phyloP scores from a whole-genome alignment of 2,888 invertebrate genomes.

The Heliconius erato region DNA sequence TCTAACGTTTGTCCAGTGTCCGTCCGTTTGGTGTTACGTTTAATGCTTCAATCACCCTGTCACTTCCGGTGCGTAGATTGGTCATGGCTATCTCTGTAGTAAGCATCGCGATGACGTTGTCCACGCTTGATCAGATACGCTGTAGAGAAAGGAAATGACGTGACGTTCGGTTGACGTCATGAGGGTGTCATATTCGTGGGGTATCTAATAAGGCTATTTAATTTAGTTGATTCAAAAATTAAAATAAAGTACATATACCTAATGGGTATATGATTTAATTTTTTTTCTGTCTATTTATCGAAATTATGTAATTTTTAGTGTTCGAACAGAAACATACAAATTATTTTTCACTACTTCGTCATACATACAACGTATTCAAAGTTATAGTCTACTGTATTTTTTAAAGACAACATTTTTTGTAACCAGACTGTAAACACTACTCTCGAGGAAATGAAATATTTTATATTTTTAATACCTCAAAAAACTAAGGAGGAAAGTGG shows the following conservation, averaged over 20 bases:
- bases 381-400: too few species aligned
- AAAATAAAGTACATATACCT: background rate
- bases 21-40: constrained; percentile 9
- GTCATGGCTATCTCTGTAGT: constrained; percentile 59
- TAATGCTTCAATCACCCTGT: constrained; percentile 12
- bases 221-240: background rate
- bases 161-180: constrained; percentile 33
- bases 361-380: too few species aligned
- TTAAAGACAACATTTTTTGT: too few species aligned
- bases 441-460: too few species aligned
- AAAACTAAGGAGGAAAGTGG: too few species aligned
- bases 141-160: constrained; percentile 44
- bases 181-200: background rate
- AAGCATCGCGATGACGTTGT: constrained; percentile 58
- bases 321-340: too few species aligned
- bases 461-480: too few species aligned
- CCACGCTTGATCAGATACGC: constrained; percentile 51
- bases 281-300: too few species aligned
- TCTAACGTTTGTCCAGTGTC: background rate
- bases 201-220: background rate
- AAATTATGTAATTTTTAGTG: too few species aligned
- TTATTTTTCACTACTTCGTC: too few species aligned
- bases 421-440: too few species aligned
- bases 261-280: too few species aligned
- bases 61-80: constrained; percentile 49